These are phyloP conservation scores for Chaetoderma sp. DNA, from an alignment of 2,888 invertebrate genomes.

Conservation along the genomic window DNA sequence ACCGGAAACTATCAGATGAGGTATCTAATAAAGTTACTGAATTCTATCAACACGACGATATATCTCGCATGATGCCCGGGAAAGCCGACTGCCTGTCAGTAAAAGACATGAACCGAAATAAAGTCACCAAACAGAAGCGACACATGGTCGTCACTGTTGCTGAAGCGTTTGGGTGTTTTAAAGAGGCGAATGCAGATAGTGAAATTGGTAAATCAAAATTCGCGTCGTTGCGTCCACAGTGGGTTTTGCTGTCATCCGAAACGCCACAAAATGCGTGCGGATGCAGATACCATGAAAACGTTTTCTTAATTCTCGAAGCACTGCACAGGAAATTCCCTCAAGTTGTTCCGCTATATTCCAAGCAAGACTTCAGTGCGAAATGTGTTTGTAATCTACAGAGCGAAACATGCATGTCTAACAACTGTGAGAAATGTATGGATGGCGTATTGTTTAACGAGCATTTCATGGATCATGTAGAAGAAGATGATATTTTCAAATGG, in stretches of 20 bases:
- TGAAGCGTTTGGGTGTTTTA: slow-evolving; percentile 2
- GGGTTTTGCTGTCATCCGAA: slow-evolving; percentile 4
- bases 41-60: slow-evolving; percentile 7
- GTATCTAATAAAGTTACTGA: no score
- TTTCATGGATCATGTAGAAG: not conserved
- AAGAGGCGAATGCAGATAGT: not conserved
- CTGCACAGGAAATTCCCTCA: slow-evolving; percentile 10
- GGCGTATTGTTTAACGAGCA: slow-evolving; percentile 1
- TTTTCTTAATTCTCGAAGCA: slow-evolving; percentile 16
- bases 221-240: slow-evolving; percentile 17
- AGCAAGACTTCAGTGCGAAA: slow-evolving; percentile 1
- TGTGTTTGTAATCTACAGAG: slow-evolving; percentile 7
- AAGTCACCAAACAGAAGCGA: slow-evolving; percentile 4
- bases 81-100: slow-evolving; percentile 9
- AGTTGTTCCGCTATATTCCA: slow-evolving; percentile 11
- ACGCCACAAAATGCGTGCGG: slow-evolving; percentile 17
- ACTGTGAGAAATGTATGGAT: slow-evolving; percentile 6
- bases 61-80: slow-evolving; percentile 14
- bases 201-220: slow-evolving; percentile 15
- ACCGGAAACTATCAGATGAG: no score
- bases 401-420: slow-evolving; percentile 19
- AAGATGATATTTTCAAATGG: slow-evolving; percentile 4
- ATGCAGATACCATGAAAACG: slow-evolving; percentile 20
- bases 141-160: slow-evolving; percentile 12
- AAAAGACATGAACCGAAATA: not conserved